phyloP scores from a whole-genome alignment of 2,113 vertebrate genomes.

The Limnothrissa miodon region DNA sequence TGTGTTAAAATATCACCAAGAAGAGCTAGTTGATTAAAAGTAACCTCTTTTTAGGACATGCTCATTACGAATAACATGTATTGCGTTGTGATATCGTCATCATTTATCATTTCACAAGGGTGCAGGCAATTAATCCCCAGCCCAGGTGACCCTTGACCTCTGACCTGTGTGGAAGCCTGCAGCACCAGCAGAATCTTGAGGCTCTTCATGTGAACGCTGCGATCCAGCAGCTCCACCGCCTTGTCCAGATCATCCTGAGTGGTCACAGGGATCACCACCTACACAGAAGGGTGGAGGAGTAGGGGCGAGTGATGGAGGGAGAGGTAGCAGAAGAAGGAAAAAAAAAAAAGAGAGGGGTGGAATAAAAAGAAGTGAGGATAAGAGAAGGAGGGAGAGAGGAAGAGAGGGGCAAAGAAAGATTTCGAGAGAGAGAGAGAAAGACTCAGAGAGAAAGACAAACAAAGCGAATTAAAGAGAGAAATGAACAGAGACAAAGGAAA shows the following conservation, averaged over 20 bases:
- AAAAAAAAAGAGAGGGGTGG: background rate
- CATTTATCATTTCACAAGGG: too few relatives aligned
- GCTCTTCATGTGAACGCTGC: conserved; percentile 97
- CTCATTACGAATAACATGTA: too few relatives aligned
- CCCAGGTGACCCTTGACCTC: conserved; percentile 16
- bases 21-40: too few relatives aligned
- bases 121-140: too few relatives aligned
- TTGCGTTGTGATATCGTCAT: too few relatives aligned
- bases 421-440: background rate
- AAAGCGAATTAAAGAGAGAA: background rate
- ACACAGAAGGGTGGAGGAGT: background rate
- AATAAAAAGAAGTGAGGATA: background rate
- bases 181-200: conserved; percentile 93
- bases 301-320: background rate
- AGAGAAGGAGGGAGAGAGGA: background rate
- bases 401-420: background rate
- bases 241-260: conserved; percentile 97
- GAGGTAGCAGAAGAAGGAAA: background rate
- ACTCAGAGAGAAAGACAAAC: background rate
- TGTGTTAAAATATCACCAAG: too few relatives aligned
- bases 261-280: conserved; percentile 95
- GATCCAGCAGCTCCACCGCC: conserved; percentile 93
- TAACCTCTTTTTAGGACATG: too few relatives aligned
- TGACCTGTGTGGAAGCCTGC: conserved; percentile 84
- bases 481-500: background rate